A percentile compares a stretch with the other conserved stretches of the same genome.
Evolutionary conservation across 2,113 vertebrate genomes (phyloP).

Genomic region (Aplodontia rufa): DNA sequence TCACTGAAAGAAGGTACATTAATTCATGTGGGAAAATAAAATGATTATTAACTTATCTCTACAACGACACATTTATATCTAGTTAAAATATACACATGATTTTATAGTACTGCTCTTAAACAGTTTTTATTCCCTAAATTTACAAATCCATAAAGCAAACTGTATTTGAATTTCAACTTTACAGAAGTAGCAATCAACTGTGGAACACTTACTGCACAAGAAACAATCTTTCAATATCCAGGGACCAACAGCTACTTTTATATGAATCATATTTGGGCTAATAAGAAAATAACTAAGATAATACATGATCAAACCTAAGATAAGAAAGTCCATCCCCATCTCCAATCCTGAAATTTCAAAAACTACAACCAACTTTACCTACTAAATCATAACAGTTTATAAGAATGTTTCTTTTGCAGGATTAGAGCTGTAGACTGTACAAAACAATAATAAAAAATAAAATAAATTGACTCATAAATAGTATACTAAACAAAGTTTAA

Average conservation of each 20-base stretch:
- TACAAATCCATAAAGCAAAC: constrained; percentile 22
- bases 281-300: constrained; percentile 7
- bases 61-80: not conserved
- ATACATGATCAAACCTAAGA: not conserved
- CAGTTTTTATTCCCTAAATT: not conserved
- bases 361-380: not conserved
- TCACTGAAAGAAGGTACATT: not conserved
- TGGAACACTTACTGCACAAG: not conserved
- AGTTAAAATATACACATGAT: not conserved
- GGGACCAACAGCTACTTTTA: not conserved
- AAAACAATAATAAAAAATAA: not conserved
- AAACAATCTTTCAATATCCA: constrained; percentile 41
- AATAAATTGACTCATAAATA: not conserved
- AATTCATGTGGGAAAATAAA: not conserved
- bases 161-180: constrained; percentile 16
- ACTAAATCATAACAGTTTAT: not conserved
- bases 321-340: not conserved
- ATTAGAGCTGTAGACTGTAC: not conserved
- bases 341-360: not conserved
- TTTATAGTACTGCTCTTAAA: not conserved
- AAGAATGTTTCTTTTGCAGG: not conserved
- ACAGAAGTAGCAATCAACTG: constrained; percentile 15
- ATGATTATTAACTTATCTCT: not conserved
- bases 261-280: not conserved
- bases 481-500: constrained; percentile 15